A percentile compares a stretch with the other conserved stretches of the same genome.
These are phyloP conservation scores for Cyprinodon diabolis DNA, from an alignment of 2,797 vertebrate genomes.

Conservation along the genomic window DNA sequence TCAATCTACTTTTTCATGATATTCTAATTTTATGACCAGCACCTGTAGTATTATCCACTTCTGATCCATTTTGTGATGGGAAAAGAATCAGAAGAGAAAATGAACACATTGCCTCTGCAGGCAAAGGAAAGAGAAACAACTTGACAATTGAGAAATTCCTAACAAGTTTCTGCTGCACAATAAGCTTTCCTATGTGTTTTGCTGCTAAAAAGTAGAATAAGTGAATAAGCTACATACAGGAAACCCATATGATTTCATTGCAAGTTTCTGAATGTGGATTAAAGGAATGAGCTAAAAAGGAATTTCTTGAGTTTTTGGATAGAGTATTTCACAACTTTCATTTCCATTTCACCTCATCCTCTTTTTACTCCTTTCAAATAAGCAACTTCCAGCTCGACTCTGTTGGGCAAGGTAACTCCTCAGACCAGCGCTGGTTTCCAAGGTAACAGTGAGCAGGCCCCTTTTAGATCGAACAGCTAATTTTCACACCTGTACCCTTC, in stretches of 20 bases:
- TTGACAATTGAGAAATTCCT: constrained; percentile 11
- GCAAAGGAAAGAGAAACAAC: constrained; percentile 32
- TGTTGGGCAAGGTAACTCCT: constrained; percentile 48
- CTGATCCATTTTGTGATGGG: constrained; percentile 56
- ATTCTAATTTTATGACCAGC: no score
- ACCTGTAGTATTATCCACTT: constrained; percentile 61
- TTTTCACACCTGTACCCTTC: constrained; percentile 63
- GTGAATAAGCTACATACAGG: neutral
- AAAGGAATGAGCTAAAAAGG: neutral
- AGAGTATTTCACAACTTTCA: constrained; percentile 17
- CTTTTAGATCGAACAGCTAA: constrained; percentile 55
- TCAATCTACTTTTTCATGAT: no score
- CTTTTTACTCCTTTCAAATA: constrained; percentile 28
- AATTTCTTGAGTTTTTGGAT: constrained; percentile 9
- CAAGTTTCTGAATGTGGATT: neutral
- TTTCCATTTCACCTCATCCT: constrained; percentile 19
- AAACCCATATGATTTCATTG: constrained; percentile 3
- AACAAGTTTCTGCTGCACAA: constrained; percentile 14
- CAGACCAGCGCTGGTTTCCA: constrained; percentile 65
- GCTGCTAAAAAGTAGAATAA: neutral
- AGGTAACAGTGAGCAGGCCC: constrained; percentile 64
- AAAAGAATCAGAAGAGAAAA: constrained; percentile 59
- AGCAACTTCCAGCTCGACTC: constrained; percentile 45
- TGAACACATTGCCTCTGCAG: constrained; percentile 39
- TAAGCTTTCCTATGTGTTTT: constrained; percentile 6